A percentile compares a stretch with the other conserved stretches of the same genome.
Conservation (phyloP, 2,888 invertebrate genomes). For the Tyria jacobaeae region DNA sequence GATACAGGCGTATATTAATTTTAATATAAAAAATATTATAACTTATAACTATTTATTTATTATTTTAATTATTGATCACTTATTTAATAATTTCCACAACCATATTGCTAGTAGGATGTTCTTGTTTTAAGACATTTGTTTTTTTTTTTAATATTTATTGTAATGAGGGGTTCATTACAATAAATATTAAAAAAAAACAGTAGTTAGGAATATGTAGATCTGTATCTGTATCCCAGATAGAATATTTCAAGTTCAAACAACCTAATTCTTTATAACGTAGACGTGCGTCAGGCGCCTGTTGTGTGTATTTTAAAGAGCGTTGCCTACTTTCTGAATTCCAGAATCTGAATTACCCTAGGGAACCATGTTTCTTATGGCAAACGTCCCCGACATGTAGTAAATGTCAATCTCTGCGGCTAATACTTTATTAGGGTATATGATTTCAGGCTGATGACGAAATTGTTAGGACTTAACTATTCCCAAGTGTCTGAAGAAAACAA, state of each 20-base stretch:
- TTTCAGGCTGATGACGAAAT: neutral
- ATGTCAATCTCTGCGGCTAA: slow-evolving; percentile 5
- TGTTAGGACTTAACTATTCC: neutral
- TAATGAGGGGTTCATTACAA: too few species aligned
- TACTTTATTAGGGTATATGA: slow-evolving; percentile 1
- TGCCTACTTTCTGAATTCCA: slow-evolving; percentile 3
- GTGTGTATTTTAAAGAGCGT: slow-evolving; percentile 10
- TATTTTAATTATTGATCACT: too few species aligned
- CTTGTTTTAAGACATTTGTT: too few species aligned
- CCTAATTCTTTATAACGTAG: too few species aligned
- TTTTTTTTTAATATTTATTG: too few species aligned
- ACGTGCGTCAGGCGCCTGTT: slow-evolving; percentile 11
- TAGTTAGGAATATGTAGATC: neutral
- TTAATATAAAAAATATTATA: too few species aligned
- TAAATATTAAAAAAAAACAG: too few species aligned
- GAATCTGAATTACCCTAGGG: slow-evolving; percentile 17
- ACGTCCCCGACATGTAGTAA: slow-evolving; percentile 3
- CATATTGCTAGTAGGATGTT: too few species aligned
- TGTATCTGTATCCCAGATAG: neutral
- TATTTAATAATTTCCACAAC: too few species aligned
- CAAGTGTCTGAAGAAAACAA: neutral
- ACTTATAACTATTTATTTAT: too few species aligned
- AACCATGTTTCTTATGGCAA: slow-evolving; percentile 13
- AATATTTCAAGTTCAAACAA: neutral
- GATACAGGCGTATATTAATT: too few species aligned